These are phyloP conservation scores for Zaprionus ghesquierei DNA, from an alignment of 1,140 invertebrate species.

Conservation along the genomic window DNA sequence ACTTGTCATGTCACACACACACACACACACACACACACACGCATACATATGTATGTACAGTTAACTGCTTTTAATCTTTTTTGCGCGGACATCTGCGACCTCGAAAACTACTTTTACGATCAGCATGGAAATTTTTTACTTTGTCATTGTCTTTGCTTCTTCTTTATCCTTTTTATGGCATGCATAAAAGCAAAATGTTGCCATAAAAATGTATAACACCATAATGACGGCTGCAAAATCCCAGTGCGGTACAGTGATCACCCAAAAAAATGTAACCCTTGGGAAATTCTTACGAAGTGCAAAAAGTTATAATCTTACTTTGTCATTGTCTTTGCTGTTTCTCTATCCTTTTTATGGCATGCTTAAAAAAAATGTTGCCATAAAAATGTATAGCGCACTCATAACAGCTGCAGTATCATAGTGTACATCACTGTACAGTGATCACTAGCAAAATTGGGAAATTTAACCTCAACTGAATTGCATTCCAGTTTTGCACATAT, in stretches of 20 bases:
- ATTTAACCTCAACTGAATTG: neutral
- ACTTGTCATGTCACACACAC: conserved; percentile 30
- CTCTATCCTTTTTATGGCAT: neutral
- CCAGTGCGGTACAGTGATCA: neutral
- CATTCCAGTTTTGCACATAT: neutral
- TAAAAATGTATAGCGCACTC: neutral
- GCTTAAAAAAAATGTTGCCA: neutral
- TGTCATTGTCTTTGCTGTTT: neutral
- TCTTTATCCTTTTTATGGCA: neutral
- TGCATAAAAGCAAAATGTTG: neutral
- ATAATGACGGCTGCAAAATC: neutral
- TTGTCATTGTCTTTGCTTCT: neutral
- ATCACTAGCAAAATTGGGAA: neutral
- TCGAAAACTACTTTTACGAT: conserved; percentile 13
- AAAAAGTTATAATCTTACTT: no score
- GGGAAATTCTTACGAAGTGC: no score
- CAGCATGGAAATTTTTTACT: conserved; percentile 6
- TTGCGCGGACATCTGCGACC: conserved; percentile 32
- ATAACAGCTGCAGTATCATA: neutral
- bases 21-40: neutral
- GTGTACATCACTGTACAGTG: neutral
- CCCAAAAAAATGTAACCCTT: neutral
- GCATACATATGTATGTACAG: neutral
- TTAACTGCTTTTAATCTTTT: conserved; percentile 20
- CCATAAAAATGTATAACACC: neutral